These are phyloP conservation scores for Clarias fuscus DNA, from an alignment of 2,797 vertebrate species.

Conservation along the genomic window DNA sequence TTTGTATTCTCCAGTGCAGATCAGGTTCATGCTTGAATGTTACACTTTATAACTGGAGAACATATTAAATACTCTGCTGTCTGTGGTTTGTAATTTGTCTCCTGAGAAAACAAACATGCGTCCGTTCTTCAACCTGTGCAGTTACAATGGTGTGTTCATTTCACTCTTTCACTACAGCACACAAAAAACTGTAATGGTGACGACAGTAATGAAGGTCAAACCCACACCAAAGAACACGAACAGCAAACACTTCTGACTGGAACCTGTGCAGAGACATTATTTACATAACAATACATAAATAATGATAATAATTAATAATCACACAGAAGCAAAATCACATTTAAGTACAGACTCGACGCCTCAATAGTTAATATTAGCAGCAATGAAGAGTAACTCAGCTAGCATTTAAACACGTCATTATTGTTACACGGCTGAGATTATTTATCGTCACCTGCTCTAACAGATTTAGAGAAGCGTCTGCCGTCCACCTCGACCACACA, in stretches of 20 bases:
- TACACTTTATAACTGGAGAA: neutral
- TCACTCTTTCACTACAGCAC: neutral
- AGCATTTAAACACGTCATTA: no score
- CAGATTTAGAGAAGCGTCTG: neutral
- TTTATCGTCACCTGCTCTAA: neutral
- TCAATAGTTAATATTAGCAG: no score
- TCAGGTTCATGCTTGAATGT: no score
- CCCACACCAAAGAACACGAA: neutral
- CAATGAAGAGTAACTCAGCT: no score
- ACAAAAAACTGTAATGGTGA: neutral
- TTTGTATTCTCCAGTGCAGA: no score
- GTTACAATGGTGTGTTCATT: neutral
- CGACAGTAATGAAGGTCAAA: neutral
- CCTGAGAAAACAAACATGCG: neutral
- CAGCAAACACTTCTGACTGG: neutral
- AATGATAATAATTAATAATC: no score
- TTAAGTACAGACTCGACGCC: no score
- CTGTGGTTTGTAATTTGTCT: neutral
- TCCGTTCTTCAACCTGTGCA: neutral
- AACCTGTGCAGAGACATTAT: neutral
- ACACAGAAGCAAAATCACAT: no score
- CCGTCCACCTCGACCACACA: constrained; percentile 22
- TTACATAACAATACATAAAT: no score
- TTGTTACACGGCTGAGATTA: no score
- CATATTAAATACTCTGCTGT: neutral